Conservation (phyloP, 2,888 invertebrate genomes). For the Lithodes maja region DNA sequence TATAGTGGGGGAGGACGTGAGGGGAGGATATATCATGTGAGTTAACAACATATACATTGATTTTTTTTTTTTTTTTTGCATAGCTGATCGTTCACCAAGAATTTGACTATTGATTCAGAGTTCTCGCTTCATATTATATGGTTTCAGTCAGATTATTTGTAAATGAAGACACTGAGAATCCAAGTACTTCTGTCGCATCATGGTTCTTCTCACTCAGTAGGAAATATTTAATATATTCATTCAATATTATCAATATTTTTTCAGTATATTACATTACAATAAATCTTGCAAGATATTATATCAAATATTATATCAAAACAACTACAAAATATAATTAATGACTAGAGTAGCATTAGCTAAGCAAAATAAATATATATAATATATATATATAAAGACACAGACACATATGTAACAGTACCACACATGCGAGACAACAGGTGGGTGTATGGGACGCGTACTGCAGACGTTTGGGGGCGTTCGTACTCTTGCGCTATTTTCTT, state of each 20-base stretch:
- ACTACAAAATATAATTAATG: slow-evolving; percentile 38
- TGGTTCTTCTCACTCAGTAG: slow-evolving; percentile 1
- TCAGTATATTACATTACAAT: slow-evolving; percentile 2
- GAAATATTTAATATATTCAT: slow-evolving; percentile 23
- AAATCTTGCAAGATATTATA: slow-evolving; percentile 13
- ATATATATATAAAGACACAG: slow-evolving; percentile 29
- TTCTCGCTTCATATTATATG: not conserved
- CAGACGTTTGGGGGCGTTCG: no score
- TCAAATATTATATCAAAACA: slow-evolving; percentile 13
- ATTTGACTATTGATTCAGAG: not conserved
- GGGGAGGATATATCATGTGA: not conserved
- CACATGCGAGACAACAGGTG: slow-evolving; percentile 40
- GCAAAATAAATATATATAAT: slow-evolving; percentile 31
- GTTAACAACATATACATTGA: not conserved
- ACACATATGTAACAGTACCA: slow-evolving; percentile 41
- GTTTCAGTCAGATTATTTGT: not conserved
- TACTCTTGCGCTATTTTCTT: no score
- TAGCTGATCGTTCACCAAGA: not conserved
- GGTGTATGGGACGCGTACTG: no score
- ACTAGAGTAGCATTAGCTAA: slow-evolving; percentile 42
- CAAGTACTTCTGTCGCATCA: slow-evolving; percentile 41
- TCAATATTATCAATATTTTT: slow-evolving; percentile 15
- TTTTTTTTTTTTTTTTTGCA: not conserved
- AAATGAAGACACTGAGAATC: not conserved
- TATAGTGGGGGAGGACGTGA: not conserved